Evolutionary conservation across 2,888 invertebrate genomes (phyloP).

Genomic region (Gerris lacustris): DNA sequence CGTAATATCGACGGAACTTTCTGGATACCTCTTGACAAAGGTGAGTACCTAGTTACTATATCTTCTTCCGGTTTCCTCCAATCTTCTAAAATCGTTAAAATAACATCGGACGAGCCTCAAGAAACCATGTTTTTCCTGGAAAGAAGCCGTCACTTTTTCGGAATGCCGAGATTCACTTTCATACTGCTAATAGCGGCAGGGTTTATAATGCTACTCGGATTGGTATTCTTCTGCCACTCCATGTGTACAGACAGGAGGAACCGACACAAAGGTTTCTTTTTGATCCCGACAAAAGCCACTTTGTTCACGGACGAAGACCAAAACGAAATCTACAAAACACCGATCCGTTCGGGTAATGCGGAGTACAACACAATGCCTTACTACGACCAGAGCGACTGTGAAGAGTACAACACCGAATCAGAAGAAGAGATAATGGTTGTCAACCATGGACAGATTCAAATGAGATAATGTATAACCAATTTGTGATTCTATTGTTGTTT

Average conservation of each 20-base stretch:
- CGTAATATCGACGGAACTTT: conserved; percentile 42
- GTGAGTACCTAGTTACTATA: conserved; percentile 41
- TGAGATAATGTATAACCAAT: neutral
- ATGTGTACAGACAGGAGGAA: conserved; percentile 30
- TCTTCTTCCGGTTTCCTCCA: conserved; percentile 48
- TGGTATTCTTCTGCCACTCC: conserved; percentile 25
- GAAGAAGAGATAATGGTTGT: conserved; percentile 22
- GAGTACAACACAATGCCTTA: conserved; percentile 25
- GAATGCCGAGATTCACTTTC: conserved; percentile 63
- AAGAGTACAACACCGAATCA: conserved; percentile 24
- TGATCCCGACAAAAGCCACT: conserved; percentile 43
- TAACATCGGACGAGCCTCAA: conserved; percentile 38
- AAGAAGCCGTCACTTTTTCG: conserved; percentile 54
- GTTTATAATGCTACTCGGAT: conserved; percentile 24
- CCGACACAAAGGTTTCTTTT: conserved; percentile 41
- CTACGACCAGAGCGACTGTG: conserved; percentile 30
- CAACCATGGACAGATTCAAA: neutral
- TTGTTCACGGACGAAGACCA: conserved; percentile 43
- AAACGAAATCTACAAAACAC: conserved; percentile 41
- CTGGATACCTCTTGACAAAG: conserved; percentile 39
- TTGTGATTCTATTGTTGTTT: too few species aligned
- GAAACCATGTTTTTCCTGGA: conserved; percentile 55
- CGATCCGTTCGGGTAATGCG: conserved; percentile 30
- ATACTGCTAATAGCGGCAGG: conserved; percentile 44
- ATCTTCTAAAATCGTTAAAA: conserved; percentile 41